Conservation (phyloP, 1,140 invertebrate species). For the Lepidostoma basale region DNA sequence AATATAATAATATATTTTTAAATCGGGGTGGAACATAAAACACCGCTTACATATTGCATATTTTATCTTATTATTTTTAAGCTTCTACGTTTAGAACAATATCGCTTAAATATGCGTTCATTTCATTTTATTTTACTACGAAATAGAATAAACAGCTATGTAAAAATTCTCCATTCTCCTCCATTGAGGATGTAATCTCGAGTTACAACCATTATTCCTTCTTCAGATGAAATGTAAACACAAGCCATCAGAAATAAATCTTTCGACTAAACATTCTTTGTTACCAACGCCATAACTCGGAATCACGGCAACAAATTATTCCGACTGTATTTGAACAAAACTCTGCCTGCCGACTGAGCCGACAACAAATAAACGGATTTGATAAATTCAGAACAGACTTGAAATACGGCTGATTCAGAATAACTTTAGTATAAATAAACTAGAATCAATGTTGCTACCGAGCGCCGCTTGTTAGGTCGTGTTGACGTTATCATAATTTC, state of each 20-base stretch:
- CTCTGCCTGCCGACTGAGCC: background rate
- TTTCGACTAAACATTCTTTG: background rate
- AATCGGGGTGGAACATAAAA: no score
- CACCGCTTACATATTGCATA: no score
- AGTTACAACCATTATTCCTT: no score
- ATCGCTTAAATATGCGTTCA: no score
- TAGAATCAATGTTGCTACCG: background rate
- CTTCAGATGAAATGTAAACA: no score
- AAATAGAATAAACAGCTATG: no score
- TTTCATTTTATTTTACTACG: no score
- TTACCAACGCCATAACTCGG: background rate
- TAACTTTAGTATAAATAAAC: background rate
- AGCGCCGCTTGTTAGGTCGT: background rate
- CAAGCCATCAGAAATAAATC: background rate
- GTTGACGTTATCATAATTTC: background rate
- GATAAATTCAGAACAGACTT: background rate
- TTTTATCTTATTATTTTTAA: no score
- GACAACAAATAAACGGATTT: conserved; percentile 18
- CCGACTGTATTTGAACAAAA: conserved; percentile 3
- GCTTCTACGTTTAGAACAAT: no score
- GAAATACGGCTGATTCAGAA: background rate
- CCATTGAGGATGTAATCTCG: no score
- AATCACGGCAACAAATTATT: background rate
- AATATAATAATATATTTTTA: no score
- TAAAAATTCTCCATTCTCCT: no score